These are phyloP conservation scores for Oceanites oceanicus DNA, from an alignment of 2,113 vertebrate species.

Conservation along the genomic window DNA sequence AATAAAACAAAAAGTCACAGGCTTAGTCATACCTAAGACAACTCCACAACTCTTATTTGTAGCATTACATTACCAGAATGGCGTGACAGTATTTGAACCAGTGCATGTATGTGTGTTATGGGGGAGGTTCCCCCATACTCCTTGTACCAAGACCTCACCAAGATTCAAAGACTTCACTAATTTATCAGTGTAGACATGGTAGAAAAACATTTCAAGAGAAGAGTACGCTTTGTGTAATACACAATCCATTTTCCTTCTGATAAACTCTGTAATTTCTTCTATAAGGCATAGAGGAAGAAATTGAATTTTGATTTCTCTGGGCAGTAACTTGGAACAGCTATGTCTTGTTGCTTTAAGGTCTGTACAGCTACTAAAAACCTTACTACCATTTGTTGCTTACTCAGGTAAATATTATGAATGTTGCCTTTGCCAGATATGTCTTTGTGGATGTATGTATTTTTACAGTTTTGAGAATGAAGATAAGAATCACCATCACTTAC, in stretches of 20 bases:
- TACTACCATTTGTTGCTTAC: background rate
- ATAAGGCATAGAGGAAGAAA: background rate
- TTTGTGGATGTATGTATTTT: background rate
- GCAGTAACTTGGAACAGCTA: background rate
- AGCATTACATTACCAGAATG: background rate
- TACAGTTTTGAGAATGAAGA: background rate
- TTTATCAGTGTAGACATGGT: background rate
- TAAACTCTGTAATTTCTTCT: background rate
- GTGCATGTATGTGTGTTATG: too few relatives aligned
- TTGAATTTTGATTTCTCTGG: background rate
- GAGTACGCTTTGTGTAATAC: background rate
- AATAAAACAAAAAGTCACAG: background rate
- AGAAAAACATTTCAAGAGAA: background rate
- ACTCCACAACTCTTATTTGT: background rate
- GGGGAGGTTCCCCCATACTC: background rate
- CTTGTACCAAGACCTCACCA: background rate
- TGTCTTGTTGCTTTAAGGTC: background rate
- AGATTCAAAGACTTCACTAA: background rate
- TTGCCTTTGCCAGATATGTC: background rate
- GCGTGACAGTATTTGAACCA: background rate
- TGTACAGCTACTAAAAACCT: background rate
- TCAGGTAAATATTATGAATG: background rate
- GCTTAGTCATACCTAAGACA: background rate
- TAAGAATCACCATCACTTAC: background rate
- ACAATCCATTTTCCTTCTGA: background rate